phyloP scores from a whole-genome alignment of 2,797 vertebrate genomes.

The Taenioides sp. region DNA sequence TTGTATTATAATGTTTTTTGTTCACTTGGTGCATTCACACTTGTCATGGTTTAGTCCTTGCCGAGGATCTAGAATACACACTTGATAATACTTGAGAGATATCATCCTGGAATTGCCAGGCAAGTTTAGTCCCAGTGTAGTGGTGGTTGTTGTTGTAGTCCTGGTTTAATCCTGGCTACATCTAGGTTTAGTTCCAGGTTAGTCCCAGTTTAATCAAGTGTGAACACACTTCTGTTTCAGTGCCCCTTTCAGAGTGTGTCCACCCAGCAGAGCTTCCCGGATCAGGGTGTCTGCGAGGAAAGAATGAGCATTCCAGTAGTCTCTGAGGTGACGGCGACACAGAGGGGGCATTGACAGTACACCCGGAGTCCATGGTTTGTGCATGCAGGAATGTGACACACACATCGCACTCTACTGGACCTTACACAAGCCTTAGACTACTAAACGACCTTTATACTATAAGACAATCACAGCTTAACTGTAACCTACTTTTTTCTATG shows the following conservation, averaged over 20 bases:
- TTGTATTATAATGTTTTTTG: too few relatives aligned
- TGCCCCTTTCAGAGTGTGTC: conserved; percentile 18
- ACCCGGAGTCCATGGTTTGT: conserved; percentile 51
- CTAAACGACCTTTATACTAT: neutral
- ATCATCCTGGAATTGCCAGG: too few relatives aligned
- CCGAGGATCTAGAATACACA: too few relatives aligned
- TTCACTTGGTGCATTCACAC: too few relatives aligned
- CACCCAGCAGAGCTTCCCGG: conserved; percentile 16
- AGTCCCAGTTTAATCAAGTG: neutral
- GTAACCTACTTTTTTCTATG: neutral
- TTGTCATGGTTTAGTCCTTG: too few relatives aligned
- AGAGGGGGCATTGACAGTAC: conserved; percentile 65
- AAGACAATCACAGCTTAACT: neutral
- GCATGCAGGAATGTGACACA: conserved; percentile 62
- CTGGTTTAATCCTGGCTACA: neutral
- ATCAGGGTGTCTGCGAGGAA: conserved; percentile 4
- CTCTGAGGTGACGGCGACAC: conserved; percentile 72
- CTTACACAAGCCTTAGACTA: conserved; percentile 9
- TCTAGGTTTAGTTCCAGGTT: neutral
- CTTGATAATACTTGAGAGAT: too few relatives aligned
- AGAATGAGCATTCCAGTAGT: conserved; percentile 67
- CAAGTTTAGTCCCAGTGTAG: neutral
- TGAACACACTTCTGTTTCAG: conserved; percentile 8
- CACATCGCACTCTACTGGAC: conserved; percentile 38
- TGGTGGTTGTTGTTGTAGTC: neutral